Conservation (phyloP, 1,140 invertebrate species). For the Pogonus chalceus region DNA sequence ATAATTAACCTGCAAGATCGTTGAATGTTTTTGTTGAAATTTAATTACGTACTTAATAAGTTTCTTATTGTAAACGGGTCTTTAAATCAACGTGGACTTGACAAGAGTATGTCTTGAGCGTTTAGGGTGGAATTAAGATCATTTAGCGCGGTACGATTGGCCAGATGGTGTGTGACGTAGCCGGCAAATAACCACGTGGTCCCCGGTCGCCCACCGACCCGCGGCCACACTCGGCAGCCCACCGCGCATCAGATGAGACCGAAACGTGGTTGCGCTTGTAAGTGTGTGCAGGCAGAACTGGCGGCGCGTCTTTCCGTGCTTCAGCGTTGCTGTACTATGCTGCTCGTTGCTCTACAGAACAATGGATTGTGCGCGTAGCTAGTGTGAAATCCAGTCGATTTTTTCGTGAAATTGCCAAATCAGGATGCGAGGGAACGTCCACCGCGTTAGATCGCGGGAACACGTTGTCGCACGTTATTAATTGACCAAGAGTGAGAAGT, state of each 20-base stretch:
- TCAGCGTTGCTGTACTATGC: background rate
- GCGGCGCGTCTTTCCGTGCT: background rate
- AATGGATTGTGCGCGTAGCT: conserved; percentile 5
- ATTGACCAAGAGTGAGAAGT: too few relatives aligned
- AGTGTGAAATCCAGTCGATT: conserved; percentile 3
- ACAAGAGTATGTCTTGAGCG: background rate
- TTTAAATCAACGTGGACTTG: conserved; percentile 1
- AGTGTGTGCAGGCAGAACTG: background rate
- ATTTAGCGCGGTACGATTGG: background rate
- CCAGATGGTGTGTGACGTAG: background rate
- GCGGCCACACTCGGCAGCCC: background rate
- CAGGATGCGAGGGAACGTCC: background rate
- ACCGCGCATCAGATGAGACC: conserved; percentile 1
- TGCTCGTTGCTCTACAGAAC: background rate
- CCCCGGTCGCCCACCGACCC: background rate
- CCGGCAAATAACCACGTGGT: conserved; percentile 5
- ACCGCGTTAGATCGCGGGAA: too few relatives aligned
- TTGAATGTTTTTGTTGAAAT: conserved; percentile 2
- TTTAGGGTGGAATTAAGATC: background rate
- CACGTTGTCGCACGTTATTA: too few relatives aligned
- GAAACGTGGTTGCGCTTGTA: background rate
- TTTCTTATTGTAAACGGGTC: conserved; percentile 5
- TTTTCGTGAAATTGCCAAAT: background rate
- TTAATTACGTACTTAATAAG: conserved; percentile 7
- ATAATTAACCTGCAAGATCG: background rate